These are phyloP conservation scores for Dioctria linearis DNA, from an alignment of 2,888 invertebrate species.

Conservation along the genomic window DNA sequence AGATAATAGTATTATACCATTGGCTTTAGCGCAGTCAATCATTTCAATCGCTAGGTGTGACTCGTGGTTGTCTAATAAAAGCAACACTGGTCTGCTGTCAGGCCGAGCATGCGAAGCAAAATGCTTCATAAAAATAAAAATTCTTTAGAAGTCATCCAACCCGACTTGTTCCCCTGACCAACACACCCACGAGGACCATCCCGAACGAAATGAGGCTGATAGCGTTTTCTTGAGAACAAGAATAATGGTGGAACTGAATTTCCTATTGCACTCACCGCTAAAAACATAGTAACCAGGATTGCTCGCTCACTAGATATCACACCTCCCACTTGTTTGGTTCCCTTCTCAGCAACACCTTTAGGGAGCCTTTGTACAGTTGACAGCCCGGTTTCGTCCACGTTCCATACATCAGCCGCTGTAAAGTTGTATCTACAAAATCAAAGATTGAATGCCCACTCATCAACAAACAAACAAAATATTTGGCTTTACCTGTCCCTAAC, in stretches of 20 bases:
- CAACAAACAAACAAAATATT: neutral
- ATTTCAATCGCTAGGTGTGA: no score
- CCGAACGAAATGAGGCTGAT: constrained; percentile 12
- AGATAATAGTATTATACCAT: no score
- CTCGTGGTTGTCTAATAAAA: no score
- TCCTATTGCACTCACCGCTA: constrained; percentile 39
- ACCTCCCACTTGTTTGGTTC: constrained; percentile 20
- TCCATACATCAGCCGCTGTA: constrained; percentile 13
- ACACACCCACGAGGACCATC: neutral
- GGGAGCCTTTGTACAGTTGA: constrained; percentile 33
- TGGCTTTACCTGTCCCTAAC: neutral
- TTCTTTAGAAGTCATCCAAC: no score
- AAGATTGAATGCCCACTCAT: neutral
- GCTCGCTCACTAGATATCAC: constrained; percentile 36
- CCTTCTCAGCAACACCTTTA: constrained; percentile 25
- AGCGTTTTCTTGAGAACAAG: constrained; percentile 40
- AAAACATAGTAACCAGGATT: constrained; percentile 38
- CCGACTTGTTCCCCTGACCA: constrained; percentile 2
- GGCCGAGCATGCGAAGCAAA: no score
- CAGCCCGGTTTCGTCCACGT: constrained; percentile 48
- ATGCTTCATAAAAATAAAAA: no score
- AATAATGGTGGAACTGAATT: constrained; percentile 49
- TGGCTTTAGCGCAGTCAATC: no score
- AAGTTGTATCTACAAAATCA: neutral
- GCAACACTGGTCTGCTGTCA: no score